Base-by-base conservation (phyloP, 2,888 invertebrate genomes). In the Petrolisthes cinctipes region DNA sequence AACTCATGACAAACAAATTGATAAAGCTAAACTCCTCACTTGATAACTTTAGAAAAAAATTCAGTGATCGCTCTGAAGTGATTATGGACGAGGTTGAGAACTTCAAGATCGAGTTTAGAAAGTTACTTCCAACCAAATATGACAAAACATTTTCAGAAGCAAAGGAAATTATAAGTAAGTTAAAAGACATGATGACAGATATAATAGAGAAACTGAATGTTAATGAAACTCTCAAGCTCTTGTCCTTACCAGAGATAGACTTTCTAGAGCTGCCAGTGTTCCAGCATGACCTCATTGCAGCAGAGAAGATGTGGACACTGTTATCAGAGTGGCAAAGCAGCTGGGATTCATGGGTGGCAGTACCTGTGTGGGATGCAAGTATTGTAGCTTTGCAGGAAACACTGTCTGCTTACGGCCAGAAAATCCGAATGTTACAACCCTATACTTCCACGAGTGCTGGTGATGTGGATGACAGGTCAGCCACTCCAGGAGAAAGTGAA, bases 341-440 rank as follows among this genome's bases (percentile, higher is more conserved):
- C 4, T 90, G 90, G 90, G 83, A 89, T 23, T 75, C 66, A 9
- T 90, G 90, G 90, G 73, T 85, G 14, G 54, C 54, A 5, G 56
- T 89, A 61, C 54, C 82, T 20, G 83, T 90, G 23, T 87, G 86
- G 83, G 90, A 90, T 54, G 85, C 84, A 4, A 90, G 88, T 61
- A 81, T 87, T 51, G 83, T 90, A 14, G 79, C 87, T 6, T 83
- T 90, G 4, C 87, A 90, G 57, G 87, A 85, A 37, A 84, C 75
- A 71, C 85, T 89, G 20, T 83, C 82, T 7, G 68, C 75, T 5
- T 88, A 85, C 73, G 83, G 85, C 3, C 82, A 85, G 9, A 85
- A 87, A 37, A 61, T 89, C 6, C 85, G 84, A 20, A 68, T 66
- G 20, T 79, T 89, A 7, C 66, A 85, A 20, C 78, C 84, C 17